Base-by-base conservation (phyloP, 2,888 invertebrate genomes). In the Phytoseiulus persimilis region DNA sequence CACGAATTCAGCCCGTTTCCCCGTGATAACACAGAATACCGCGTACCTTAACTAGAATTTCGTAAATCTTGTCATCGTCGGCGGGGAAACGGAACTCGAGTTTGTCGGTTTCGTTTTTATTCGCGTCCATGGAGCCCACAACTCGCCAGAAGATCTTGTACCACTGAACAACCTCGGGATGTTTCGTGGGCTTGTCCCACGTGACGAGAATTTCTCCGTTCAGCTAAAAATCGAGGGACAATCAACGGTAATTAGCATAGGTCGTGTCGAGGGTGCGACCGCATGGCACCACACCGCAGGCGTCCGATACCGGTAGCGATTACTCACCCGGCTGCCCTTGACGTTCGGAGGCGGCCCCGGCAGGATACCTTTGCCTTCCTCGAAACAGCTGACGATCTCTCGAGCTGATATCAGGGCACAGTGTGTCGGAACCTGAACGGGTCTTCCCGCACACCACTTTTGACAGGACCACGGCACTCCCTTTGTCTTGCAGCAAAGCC, bases 91-190 rank as follows among this genome's bases (percentile, higher is more conserved):
- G 95, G 89, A 95, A 94, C 92, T 94, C 95, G 84, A 95, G 95
- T 91, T 95, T 94, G 91, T 95, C 94, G 23, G 96, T 96, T 93
- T 96, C 96, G 91, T 94, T 93, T 94, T 95, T 94, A 93, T 94
- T 91, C 93, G 95, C 92, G 93, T 94, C 92, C 93, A 94, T 92
- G 3, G 93, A 92, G 90, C 95, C 95, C 90, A 95, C 94, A 83
- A 95, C 94, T 90, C 95, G 94, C 95, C 96, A 96, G 93, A 96
- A 96, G 91, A 96, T 95, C 91, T 96, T 93, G 94, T 96, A 96
- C 91, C 96, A 94, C 93, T 96, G 95, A 0, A 96, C 96, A 0
- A 95, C 95, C 91, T 95, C 95, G 0, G 96, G 96, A 93, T 96
- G 96, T 93, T 96, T 96, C 83, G 94, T 92, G 5, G 96, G 96